These are phyloP conservation scores for Pleuronectes platessa DNA, from an alignment of 2,113 vertebrate species.

Conservation along the genomic window DNA sequence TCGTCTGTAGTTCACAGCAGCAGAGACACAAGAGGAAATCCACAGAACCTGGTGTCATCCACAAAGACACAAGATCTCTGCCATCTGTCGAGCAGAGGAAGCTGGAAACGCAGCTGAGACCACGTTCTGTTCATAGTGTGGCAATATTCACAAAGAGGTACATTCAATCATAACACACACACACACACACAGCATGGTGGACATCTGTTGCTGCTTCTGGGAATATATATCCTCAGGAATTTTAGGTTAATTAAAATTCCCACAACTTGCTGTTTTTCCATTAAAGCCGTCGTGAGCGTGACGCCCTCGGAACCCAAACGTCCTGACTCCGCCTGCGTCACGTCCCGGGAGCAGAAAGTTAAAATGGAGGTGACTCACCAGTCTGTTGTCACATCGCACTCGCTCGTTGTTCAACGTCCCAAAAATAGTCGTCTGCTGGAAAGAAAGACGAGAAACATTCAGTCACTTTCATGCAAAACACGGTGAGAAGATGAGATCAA, in stretches of 20 bases:
- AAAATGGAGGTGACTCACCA: constrained; percentile 35
- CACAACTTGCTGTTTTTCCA: too few relatives aligned
- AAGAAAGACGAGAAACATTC: background rate
- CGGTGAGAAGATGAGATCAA: too few relatives aligned
- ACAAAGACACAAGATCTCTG: constrained; percentile 18
- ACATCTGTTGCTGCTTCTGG: constrained; percentile 18
- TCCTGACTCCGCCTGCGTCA: background rate
- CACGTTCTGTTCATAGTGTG: background rate
- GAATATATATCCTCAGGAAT: constrained; percentile 12
- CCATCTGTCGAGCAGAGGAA: constrained; percentile 25
- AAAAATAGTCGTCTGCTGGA: constrained; percentile 30
- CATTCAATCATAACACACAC: constrained; percentile 5
- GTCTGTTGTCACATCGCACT: constrained; percentile 23
- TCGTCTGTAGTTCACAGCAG: constrained; percentile 42
- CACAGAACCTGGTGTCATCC: constrained; percentile 19
- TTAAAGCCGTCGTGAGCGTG: background rate
- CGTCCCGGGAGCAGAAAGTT: background rate
- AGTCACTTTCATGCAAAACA: background rate
- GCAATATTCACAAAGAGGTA: background rate
- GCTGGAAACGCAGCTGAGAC: background rate
- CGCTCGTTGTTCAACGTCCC: constrained; percentile 33
- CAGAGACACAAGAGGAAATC: background rate
- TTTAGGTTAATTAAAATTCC: constrained; percentile 10
- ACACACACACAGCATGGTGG: background rate
- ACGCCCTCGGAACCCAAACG: background rate